Evolutionary conservation across 2,888 invertebrate species (phyloP).

Genomic region (Macaria notata): DNA sequence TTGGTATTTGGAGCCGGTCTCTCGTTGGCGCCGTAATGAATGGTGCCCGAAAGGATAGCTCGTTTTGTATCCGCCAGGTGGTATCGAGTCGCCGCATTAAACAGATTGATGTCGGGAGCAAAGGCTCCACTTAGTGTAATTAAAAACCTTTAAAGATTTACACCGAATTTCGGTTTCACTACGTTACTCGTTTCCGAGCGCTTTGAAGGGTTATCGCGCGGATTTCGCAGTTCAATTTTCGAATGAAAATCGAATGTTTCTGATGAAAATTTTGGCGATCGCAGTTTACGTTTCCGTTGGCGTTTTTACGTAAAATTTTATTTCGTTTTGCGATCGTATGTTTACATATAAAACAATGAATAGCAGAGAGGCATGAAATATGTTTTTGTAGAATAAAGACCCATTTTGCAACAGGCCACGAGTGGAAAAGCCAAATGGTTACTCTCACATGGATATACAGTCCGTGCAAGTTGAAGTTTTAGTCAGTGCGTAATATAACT

Average conservation of each 20-base stretch:
- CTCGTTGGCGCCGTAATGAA: slow-evolving; percentile 50
- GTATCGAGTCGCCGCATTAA: slow-evolving; percentile 56
- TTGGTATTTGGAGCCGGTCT: slow-evolving; percentile 38
- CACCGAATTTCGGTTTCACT: slow-evolving; percentile 52
- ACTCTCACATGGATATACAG: background rate
- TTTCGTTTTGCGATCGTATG: slow-evolving; percentile 3
- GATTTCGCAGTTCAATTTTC: slow-evolving; percentile 27
- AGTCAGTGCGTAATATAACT: background rate
- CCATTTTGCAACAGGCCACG: slow-evolving; percentile 3
- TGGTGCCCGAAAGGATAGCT: slow-evolving; percentile 46
- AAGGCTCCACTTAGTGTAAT: slow-evolving; percentile 69
- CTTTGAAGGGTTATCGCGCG: slow-evolving; percentile 46
- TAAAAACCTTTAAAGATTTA: slow-evolving; percentile 73
- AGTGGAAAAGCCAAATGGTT: background rate
- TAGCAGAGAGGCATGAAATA: background rate
- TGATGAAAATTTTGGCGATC: slow-evolving; percentile 13
- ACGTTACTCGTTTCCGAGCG: slow-evolving; percentile 44
- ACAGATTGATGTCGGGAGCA: slow-evolving; percentile 62
- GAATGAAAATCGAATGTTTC: slow-evolving; percentile 13
- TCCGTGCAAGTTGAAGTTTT: no score
- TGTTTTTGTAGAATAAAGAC: slow-evolving; percentile 4
- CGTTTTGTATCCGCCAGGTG: slow-evolving; percentile 36
- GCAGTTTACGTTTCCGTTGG: slow-evolving; percentile 5
- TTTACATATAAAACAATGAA: slow-evolving; percentile 13
- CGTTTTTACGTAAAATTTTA: slow-evolving; percentile 15